A percentile compares a stretch with the other conserved stretches of the same genome.
phyloP scores from a whole-genome alignment of 2,113 vertebrate species.

The Albula glossodonta region DNA sequence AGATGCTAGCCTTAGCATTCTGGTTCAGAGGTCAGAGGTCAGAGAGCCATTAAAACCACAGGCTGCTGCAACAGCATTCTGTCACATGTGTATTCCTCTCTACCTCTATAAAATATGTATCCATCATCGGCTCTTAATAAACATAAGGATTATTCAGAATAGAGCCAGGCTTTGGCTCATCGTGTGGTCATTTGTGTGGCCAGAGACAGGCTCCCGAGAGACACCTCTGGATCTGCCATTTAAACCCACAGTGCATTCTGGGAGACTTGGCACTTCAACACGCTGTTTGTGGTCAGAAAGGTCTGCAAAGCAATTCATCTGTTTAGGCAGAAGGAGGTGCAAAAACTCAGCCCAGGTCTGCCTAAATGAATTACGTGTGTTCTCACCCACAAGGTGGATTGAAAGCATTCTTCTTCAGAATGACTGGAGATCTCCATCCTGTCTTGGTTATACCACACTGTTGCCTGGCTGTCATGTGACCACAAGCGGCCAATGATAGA shows the following conservation, averaged over 20 bases:
- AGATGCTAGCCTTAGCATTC: too few species aligned
- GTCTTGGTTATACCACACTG: not conserved
- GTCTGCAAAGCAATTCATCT: not conserved
- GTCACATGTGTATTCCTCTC: not conserved
- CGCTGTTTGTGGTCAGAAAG: not conserved
- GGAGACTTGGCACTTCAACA: not conserved
- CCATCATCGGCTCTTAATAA: too few species aligned
- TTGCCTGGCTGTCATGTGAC: not conserved
- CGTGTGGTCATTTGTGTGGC: not conserved
- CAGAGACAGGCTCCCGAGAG: not conserved
- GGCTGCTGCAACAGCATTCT: too few species aligned
- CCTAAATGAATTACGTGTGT: not conserved
- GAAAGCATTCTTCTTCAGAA: not conserved
- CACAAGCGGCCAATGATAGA: not conserved
- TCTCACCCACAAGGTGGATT: not conserved
- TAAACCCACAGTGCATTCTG: not conserved
- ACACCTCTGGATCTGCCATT: not conserved
- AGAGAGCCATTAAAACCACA: not conserved
- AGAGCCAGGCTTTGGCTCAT: too few species aligned
- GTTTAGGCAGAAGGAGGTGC: constrained; percentile 22
- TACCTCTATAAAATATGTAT: not conserved
- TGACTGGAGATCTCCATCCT: not conserved
- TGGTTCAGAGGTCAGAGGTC: not conserved
- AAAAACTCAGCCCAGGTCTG: not conserved
- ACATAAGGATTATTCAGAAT: too few species aligned